Base-by-base conservation (phyloP, 1,140 invertebrate species). In the Diorhabda sublineata region DNA sequence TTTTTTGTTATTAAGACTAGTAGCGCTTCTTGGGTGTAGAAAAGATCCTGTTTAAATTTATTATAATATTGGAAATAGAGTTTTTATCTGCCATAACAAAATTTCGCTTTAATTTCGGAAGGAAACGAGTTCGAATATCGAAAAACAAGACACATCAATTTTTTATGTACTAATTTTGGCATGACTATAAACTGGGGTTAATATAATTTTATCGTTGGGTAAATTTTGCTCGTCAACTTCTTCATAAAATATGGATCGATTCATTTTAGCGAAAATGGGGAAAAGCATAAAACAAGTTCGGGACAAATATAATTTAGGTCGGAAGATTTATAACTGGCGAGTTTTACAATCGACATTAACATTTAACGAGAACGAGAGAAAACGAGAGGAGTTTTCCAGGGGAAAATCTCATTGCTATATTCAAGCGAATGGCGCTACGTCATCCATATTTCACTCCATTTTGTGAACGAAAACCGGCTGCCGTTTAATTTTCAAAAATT, bases 241-340 rank as follows among this genome's bases (percentile, higher is more conserved):
- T 72, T 76, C 74, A 76, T 76, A 74, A 76, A 76, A 73, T 74
- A 76, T 76, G 74, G 68, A 76, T 66, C 71, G 74, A 74, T 76
- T 69, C 72, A 71, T 69, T 76, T 74, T 71, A 70, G 67, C 44
- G 69, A 69, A 67, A 71, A 69, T 69, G 69, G 65, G 56, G 72
- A 70, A 26, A 69, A 71, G 73, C 72, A 76, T 76, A 76, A 76
- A 76, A 76, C 75, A 75, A 73, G 73, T 73, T 76, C 70, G 72
- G 75, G 69, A 76, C 75, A 76, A 76, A 76, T 76, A 76, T 76
- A 76, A 76, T 76, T 76, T 76, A 70, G 75, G 72, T 69, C 62
- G 72, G 73, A 72, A 74, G 75, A 76, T 76, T 76, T 76, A 76
- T 75, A 74, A 76, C 73, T 75, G 75, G 70, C 73, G 67, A 76